A percentile compares a stretch with the other conserved stretches of the same genome.
phyloP scores from a whole-genome alignment of 2,888 invertebrate species.

The Autographa gamma region DNA sequence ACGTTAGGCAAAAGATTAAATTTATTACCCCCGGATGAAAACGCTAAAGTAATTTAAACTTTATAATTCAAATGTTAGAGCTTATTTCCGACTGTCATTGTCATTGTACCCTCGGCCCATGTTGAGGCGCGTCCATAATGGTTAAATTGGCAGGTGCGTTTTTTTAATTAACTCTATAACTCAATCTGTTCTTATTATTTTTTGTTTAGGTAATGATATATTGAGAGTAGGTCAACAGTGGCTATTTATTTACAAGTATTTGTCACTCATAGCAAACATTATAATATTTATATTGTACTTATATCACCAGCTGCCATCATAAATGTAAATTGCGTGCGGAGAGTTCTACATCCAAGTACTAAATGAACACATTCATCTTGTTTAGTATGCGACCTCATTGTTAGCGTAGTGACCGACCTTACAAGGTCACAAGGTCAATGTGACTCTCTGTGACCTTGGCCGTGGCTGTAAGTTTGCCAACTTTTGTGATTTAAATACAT shows the following conservation, averaged over 20 bases:
- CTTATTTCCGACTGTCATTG: constrained; percentile 25
- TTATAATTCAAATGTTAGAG: constrained; percentile 30
- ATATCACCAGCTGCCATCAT: not conserved
- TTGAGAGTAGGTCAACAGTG: too few relatives aligned
- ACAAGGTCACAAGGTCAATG: not conserved
- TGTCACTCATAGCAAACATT: not conserved
- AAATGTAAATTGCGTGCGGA: not conserved
- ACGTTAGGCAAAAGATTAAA: constrained; percentile 59
- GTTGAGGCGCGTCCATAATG: constrained; percentile 33
- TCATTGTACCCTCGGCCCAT: constrained; percentile 12
- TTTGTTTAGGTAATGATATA: too few relatives aligned
- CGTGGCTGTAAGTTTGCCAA: not conserved
- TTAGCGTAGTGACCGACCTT: not conserved
- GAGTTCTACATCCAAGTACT: not conserved
- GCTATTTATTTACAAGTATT: not conserved
- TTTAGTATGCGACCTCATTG: not conserved
- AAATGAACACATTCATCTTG: not conserved
- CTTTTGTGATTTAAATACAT: constrained; percentile 4
- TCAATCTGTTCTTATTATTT: not conserved
- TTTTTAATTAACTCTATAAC: not conserved
- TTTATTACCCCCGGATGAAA: constrained; percentile 46
- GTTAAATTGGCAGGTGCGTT: not conserved
- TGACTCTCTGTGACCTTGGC: not conserved
- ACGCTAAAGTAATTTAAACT: constrained; percentile 35
- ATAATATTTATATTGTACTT: not conserved